Conservation (phyloP, 1,140 invertebrate species). For the Drosophila burlai region DNA sequence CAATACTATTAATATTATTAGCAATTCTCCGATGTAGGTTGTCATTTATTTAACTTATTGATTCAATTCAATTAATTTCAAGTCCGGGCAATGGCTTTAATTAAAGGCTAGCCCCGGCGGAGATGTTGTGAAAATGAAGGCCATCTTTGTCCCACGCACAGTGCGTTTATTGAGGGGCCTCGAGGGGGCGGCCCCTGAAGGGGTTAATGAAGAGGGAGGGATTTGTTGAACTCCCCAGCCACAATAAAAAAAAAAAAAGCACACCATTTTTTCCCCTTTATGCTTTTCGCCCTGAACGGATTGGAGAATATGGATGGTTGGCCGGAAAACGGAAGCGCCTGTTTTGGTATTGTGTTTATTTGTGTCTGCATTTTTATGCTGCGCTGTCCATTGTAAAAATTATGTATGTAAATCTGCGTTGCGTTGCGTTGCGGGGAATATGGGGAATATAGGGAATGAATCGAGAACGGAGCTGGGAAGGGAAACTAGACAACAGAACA, state of each 20-base stretch:
- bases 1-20: slow-evolving; percentile 1
- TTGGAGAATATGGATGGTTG: slow-evolving; percentile 23
- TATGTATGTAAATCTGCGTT: slow-evolving; percentile 56
- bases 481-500: slow-evolving; percentile 17
- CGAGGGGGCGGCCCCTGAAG: slow-evolving; percentile 11
- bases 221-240: slow-evolving; percentile 39
- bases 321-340: slow-evolving; percentile 76
- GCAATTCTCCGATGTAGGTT: slow-evolving; percentile 1
- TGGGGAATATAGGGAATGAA: background rate
- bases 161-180: slow-evolving; percentile 19
- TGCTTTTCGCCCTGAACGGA: slow-evolving; percentile 30
- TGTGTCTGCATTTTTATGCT: slow-evolving; percentile 56
- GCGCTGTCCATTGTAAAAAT: slow-evolving; percentile 55
- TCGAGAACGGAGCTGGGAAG: slow-evolving; percentile 12
- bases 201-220: slow-evolving; percentile 23
- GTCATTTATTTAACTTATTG: slow-evolving; percentile 61
- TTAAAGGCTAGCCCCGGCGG: slow-evolving; percentile 47
- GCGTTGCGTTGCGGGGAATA: slow-evolving; percentile 17
- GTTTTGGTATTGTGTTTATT: slow-evolving; percentile 69
- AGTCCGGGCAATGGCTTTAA: slow-evolving; percentile 67
- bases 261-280: slow-evolving; percentile 27
- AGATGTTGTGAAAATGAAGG: slow-evolving; percentile 39
- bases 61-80: slow-evolving; percentile 74
- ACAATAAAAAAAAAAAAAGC: background rate
- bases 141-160: slow-evolving; percentile 46